Evolutionary conservation across 2,797 vertebrate species (phyloP), one percentile per base, ranked within the genome.

Genomic region (Monodelphis domestica): DNA sequence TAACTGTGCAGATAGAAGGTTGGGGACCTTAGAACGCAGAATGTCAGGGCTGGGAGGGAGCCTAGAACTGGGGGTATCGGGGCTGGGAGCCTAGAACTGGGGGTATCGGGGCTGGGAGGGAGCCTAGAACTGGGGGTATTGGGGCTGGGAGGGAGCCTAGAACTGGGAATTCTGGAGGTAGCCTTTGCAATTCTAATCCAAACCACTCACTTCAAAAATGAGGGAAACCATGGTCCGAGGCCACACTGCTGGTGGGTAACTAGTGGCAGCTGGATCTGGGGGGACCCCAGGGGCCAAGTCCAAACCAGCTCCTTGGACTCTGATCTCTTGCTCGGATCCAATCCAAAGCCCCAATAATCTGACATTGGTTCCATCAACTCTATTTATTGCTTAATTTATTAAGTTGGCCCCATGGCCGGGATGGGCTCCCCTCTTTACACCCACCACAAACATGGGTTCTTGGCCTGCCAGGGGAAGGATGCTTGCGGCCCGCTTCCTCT

Each of bases 381-480:
- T 7, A 10, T 96, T 98, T 97, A 97, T 95, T 97, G 97, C 95
- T 98, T 97, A 90, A 96, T 98, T 98, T 98, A 98, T 98, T 98
- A 97, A 78, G 93, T 98, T 96, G 97, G 93, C 33, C 93, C 33
- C 84, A 7, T 21, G 84, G 84, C 92, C 91, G 53, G 3, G 26
- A 14, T 38, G n/a, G 56, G 94, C 88, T 55, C 93, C 84, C 57
- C 93, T 89, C 89, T 54, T 89, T 91, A 93, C 26, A 38, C 84
- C 89, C 54, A 92, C 70, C 26, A 55, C 38, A 92, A 91, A 89
- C 52, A 28, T 51, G 89, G 70, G 84, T 21, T 88, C 28, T 53
- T 30, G 70, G 70, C 10, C 70, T 50, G 38, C 11, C 10, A 0
- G 63, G 33, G 63, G 57, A 63, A 63, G 57, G 57, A 33, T 30